These are phyloP conservation scores for Onychostruthus taczanowskii DNA, from an alignment of 2,113 vertebrate genomes.

Conservation along the genomic window DNA sequence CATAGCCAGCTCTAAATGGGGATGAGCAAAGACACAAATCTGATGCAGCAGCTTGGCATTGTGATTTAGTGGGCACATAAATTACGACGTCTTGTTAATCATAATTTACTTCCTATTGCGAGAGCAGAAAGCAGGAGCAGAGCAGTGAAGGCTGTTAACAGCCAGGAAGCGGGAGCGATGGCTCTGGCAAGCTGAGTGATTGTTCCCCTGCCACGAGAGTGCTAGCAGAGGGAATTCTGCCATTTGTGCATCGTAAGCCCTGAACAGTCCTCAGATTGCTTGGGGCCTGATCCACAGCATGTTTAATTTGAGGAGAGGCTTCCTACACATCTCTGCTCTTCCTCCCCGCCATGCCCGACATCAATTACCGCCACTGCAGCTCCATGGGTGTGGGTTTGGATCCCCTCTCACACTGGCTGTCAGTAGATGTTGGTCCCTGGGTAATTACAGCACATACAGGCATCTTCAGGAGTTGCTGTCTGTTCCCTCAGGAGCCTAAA, in stretches of 20 bases:
- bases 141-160: not conserved
- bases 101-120: constrained; percentile 31
- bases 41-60: not conserved
- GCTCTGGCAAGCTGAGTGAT: constrained; percentile 3
- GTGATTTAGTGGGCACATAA: constrained; percentile 39
- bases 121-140: constrained; percentile 1
- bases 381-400: fast-evolving
- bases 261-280: not conserved
- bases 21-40: not conserved
- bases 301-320: not conserved
- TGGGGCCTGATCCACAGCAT: not conserved
- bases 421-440: not conserved
- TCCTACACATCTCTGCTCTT: not conserved
- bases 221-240: constrained; percentile 28
- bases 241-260: not conserved
- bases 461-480: not conserved
- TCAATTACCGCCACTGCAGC: fast-evolving
- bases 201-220: not conserved
- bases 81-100: constrained; percentile 29
- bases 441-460: not conserved
- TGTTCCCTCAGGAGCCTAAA: not conserved
- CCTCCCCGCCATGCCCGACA: fast-evolving
- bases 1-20: not conserved
- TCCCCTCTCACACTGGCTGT: not conserved
- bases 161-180: not conserved